These are phyloP conservation scores for Meriones psammophilus DNA, from an alignment of 2,797 vertebrate species.

Conservation along the genomic window DNA sequence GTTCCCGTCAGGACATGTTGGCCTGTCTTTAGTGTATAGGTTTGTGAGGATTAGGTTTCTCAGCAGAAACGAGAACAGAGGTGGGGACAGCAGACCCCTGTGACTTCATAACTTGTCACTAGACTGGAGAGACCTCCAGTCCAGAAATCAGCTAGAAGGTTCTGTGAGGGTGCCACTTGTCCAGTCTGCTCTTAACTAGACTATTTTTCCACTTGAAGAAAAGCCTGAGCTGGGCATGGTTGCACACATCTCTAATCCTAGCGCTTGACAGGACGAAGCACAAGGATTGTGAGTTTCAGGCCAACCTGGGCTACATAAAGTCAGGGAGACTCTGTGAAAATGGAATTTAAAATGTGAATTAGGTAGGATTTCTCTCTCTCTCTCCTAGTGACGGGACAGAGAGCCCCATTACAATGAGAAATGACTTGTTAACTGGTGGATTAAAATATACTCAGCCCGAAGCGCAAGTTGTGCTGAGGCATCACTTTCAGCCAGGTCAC, in stretches of 20 bases:
- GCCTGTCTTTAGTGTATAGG: too few relatives aligned
- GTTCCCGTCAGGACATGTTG: neutral
- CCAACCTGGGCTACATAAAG: neutral
- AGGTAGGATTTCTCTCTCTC: neutral
- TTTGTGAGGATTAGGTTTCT: neutral
- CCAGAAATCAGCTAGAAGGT: neutral
- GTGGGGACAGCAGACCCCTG: neutral
- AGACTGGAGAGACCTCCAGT: neutral
- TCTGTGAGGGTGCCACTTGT: neutral
- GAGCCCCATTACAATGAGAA: neutral
- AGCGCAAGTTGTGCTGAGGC: neutral
- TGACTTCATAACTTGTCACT: neutral
- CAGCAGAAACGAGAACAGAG: neutral
- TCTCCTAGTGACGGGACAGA: neutral
- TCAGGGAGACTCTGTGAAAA: neutral
- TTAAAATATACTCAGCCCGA: neutral
- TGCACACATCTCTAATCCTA: neutral
- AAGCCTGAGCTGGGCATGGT: neutral
- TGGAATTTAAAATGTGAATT: too few relatives aligned
- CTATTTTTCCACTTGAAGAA: neutral
- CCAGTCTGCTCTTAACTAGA: accelerated
- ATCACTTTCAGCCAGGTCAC: neutral
- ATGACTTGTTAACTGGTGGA: neutral
- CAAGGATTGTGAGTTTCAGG: neutral
- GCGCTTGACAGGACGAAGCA: neutral